phyloP scores from a whole-genome alignment of 2,888 invertebrate genomes.

The Cheilosia soror region DNA sequence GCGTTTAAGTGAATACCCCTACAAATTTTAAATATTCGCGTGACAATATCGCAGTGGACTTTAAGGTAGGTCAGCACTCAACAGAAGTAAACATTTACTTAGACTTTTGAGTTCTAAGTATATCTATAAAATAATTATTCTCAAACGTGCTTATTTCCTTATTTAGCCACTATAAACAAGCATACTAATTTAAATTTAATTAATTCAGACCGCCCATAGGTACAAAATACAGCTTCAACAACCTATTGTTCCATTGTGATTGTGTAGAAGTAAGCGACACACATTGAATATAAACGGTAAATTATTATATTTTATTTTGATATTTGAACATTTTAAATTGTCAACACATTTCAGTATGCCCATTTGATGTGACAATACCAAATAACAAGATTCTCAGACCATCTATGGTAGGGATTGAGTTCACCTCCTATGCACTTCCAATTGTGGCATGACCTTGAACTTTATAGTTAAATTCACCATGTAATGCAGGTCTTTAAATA shows the following conservation, averaged over 20 bases:
- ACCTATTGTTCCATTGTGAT: not conserved
- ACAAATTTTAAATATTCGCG: too few relatives aligned
- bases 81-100: too few relatives aligned
- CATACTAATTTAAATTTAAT: not conserved
- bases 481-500: slow-evolving; percentile 40
- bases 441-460: slow-evolving; percentile 37
- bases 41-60: too few relatives aligned
- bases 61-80: too few relatives aligned
- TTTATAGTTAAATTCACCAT: slow-evolving; percentile 55
- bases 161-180: not conserved
- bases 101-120: too few relatives aligned
- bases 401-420: not conserved
- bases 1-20: too few relatives aligned
- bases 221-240: not conserved
- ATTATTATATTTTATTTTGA: slow-evolving; percentile 20
- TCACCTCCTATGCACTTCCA: slow-evolving; percentile 48
- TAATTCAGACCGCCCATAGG: not conserved
- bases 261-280: not conserved
- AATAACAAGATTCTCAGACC: not conserved
- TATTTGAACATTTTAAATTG: slow-evolving; percentile 4
- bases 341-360: slow-evolving; percentile 15
- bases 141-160: too few relatives aligned
- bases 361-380: not conserved
- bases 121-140: too few relatives aligned
- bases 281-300: slow-evolving; percentile 11